Conservation (phyloP, 1,140 invertebrate genomes). For the Drosophila subobscura region DNA sequence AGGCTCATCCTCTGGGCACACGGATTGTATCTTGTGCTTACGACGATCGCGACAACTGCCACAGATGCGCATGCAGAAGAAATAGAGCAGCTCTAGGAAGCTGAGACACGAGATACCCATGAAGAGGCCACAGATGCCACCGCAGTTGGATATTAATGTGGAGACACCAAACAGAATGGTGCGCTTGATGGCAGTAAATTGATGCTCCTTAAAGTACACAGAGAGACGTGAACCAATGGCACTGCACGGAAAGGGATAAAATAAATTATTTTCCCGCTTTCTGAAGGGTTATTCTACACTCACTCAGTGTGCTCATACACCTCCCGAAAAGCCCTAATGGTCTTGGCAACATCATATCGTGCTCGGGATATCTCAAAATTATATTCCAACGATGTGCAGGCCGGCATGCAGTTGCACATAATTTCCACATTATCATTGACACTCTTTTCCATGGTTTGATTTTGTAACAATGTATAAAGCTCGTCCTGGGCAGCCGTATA, state of each 20-base stretch:
- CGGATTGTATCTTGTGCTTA: conserved; percentile 59
- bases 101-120: conserved; percentile 86
- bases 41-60: conserved; percentile 65
- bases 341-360: conserved; percentile 59
- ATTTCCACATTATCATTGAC: conserved; percentile 48
- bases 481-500: conserved; percentile 76
- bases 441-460: conserved; percentile 61
- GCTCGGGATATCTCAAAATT: conserved; percentile 88
- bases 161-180: conserved; percentile 87
- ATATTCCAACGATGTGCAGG: conserved; percentile 88
- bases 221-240: conserved; percentile 82
- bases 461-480: conserved; percentile 65
- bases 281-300: conserved; percentile 4
- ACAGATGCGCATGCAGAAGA: conserved; percentile 79
- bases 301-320: conserved; percentile 68
- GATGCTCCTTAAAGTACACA: conserved; percentile 87
- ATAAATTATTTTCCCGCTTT: neutral
- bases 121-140: conserved; percentile 87
- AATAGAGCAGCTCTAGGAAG: conserved; percentile 85
- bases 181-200: conserved; percentile 86
- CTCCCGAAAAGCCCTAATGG: conserved; percentile 63
- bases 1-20: conserved; percentile 34
- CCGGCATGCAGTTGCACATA: conserved; percentile 87
- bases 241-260: conserved; percentile 28
- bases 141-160: conserved; percentile 88